phyloP scores from a whole-genome alignment of 2,888 invertebrate species.

The Apamea anceps region DNA sequence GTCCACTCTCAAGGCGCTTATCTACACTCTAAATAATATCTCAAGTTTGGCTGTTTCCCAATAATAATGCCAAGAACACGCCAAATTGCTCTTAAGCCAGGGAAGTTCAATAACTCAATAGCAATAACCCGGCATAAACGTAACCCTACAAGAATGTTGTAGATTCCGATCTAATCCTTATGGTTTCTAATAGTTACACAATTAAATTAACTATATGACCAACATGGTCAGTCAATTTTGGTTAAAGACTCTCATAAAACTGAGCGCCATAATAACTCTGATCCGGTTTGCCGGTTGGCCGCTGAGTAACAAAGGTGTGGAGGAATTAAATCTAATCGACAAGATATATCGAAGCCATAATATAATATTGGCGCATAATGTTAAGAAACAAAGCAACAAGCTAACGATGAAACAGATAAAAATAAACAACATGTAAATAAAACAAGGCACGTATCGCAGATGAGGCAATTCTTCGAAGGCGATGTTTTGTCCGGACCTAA shows the following conservation, averaged over 20 bases:
- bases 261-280: constrained; percentile 53
- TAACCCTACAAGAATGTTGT: constrained; percentile 44
- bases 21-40: constrained; percentile 52
- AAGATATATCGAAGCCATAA: constrained; percentile 68
- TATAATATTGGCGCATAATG: constrained; percentile 70
- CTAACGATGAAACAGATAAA: constrained; percentile 70
- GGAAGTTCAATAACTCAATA: constrained; percentile 40
- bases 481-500: constrained; percentile 70
- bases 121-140: constrained; percentile 20
- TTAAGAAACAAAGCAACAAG: constrained; percentile 69
- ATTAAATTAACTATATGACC: constrained; percentile 47
- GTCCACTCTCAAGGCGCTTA: constrained; percentile 53
- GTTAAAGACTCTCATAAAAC: constrained; percentile 58
- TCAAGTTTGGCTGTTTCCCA: constrained; percentile 55
- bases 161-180: constrained; percentile 45
- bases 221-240: constrained; percentile 48
- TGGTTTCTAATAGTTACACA: constrained; percentile 36
- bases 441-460: constrained; percentile 70
- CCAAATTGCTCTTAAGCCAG: constrained; percentile 27
- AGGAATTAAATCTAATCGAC: constrained; percentile 69
- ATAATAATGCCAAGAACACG: constrained; percentile 50
- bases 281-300: constrained; percentile 60
- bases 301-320: constrained; percentile 65
- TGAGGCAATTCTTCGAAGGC: constrained; percentile 76
- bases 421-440: constrained; percentile 73